Base-by-base conservation (phyloP, 2,113 vertebrate species). In the Macaca nemestrina region DNA sequence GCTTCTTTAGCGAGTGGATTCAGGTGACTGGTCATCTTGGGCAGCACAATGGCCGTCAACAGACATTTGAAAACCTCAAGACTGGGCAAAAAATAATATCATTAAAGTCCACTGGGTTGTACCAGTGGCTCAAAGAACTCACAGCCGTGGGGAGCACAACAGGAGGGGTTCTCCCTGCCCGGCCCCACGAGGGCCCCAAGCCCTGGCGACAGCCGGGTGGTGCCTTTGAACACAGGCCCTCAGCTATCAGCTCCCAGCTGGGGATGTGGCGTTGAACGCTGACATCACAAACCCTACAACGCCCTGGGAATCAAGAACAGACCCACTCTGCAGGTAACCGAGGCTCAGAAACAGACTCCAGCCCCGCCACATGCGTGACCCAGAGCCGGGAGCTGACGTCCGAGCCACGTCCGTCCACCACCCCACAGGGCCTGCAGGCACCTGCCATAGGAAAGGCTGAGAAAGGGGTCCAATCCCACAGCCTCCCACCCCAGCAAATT, bases 121-220 rank as follows among this genome's bases (percentile, higher is more conserved):
- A 18, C 18, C 4, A 30, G 18, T 75, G 59, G 45, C 32, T 68
- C 84, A 35, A 64, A 64, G 76, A 32, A 38, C 45, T 81, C 8
- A 57, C 1, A 7, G 1, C 64, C 48, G 3, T 14, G 75, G 30
- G 22, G 59, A 70, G 43, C 52, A 48, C 0, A 5, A 27, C 2
- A 5, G 59, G 61, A 64, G 20, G 45, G 57, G 38, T 18, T 16
- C 27, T 27, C 43, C 61, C 61, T 12, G 6, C 52, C 52, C 16
- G 8, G 13, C 23, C 55, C 59, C 40, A 11, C 0, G 0, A 13
- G 35, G 57, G 61, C 38, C 59, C 8, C 27, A 0, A 57, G 17
- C 25, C 67, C 86, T 23, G 52, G 32, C 2, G 2, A 50, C 6
- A 75, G 23, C 8, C 8, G 1, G 7, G 27, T 32, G 27, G 40